These are phyloP conservation scores for Periophthalmus modestus DNA, from an alignment of 2,113 vertebrate species.

Conservation along the genomic window DNA sequence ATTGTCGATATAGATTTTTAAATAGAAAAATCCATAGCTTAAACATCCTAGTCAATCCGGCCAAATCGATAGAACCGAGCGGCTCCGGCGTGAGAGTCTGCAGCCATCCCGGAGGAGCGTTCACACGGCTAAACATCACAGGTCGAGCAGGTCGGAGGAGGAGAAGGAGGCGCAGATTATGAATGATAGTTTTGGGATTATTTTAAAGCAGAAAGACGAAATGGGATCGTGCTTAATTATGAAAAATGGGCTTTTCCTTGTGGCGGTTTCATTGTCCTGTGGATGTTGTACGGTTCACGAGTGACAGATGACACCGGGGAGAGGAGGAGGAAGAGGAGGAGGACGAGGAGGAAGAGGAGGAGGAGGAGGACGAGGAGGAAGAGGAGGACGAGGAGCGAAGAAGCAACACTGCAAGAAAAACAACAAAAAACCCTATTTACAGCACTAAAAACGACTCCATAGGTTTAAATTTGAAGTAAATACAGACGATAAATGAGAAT, in stretches of 20 bases:
- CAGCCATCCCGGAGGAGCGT: constrained; percentile 43
- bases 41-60: constrained; percentile 82
- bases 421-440: too few relatives aligned
- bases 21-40: constrained; percentile 86
- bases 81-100: constrained; percentile 43
- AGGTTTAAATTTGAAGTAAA: too few relatives aligned
- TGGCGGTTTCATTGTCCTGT: constrained; percentile 69
- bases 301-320: constrained; percentile 79
- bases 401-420: too few relatives aligned
- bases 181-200: constrained; percentile 7
- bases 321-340: not conserved
- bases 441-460: too few relatives aligned
- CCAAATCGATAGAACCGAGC: constrained; percentile 76
- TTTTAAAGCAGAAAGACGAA: constrained; percentile 29
- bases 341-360: not conserved
- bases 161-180: constrained; percentile 5
- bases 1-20: constrained; percentile 85
- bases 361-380: not conserved
- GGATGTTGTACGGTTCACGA: constrained; percentile 68
- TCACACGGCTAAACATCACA: constrained; percentile 30
- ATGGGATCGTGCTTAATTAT: constrained; percentile 67
- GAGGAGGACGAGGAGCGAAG: not conserved
- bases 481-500: too few relatives aligned
- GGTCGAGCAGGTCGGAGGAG: constrained; percentile 34
- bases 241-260: constrained; percentile 66